Base-by-base conservation (phyloP, 2,888 invertebrate species). In the Busseola fusca region DNA sequence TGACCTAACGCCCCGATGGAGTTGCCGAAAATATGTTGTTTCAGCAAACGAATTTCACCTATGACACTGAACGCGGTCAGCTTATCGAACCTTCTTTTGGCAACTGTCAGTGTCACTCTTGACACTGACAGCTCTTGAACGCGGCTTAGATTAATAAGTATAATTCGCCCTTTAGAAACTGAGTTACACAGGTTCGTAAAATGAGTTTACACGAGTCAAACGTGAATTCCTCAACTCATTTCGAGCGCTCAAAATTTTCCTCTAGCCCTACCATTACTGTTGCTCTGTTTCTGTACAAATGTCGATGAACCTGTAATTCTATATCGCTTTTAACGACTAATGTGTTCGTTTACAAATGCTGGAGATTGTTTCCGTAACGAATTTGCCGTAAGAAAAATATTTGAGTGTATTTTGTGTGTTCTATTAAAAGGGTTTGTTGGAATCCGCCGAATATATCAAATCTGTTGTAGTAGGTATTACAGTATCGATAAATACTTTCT, bases 281-380 rank as follows among this genome's bases (percentile, higher is more conserved):
- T 54, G n/a, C 25, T 57, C 50, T 68, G 50, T 66, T 58, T 62
- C 56, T 37, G 25, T 14, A 25, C 18, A 27, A n/a, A 60, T 34
- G 76, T 72, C 82, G 27, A 56, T 64, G 73, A 76, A 78, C 81
- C 58, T 62, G 74, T 62, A 74, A 74, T 69, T 63, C 56, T 56
- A 83, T 78, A 64, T n/a, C 1, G 68, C 68, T 74, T 80, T 74
- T 80, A 74, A 63, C 62, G 59, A 42, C 72, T 76, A 78, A 83
- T 83, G 78, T 78, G 58, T 78, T 72, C 58, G 54, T 70, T 62
- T 80, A 71, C 52, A 66, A 64, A 69, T 12, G 45, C 58, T 69
- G 37, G 16, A 66, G 65, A 64, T 57, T 12, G 50, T 59, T 76
- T 66, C 76, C 65, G 63, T 52, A 12, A 18, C 12, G 56, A 64